Evolutionary conservation across 2,113 vertebrate genomes (phyloP).

Genomic region (Colossoma macropomum): DNA sequence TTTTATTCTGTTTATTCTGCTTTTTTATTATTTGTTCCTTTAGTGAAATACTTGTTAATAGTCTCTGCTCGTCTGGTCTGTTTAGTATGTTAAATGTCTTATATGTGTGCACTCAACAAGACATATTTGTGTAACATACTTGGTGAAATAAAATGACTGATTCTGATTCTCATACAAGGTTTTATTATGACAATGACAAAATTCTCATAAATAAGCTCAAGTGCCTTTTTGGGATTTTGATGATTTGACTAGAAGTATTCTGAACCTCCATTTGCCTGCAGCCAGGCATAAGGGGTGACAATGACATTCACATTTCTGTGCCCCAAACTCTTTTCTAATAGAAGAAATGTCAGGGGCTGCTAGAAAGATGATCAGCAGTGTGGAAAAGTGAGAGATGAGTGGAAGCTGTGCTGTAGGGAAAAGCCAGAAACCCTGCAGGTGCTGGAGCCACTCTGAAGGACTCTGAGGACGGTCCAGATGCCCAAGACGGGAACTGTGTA

Average conservation of each 20-base stretch:
- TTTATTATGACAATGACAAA: background rate
- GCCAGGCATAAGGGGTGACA: background rate
- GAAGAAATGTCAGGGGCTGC: background rate
- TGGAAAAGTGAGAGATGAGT: background rate
- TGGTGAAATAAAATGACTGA: too few relatives aligned
- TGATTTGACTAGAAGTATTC: background rate
- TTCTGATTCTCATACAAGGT: too few relatives aligned
- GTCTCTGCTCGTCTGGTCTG: too few relatives aligned
- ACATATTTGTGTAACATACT: background rate
- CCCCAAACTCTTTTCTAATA: background rate
- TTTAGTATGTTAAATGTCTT: too few relatives aligned
- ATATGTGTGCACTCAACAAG: too few relatives aligned
- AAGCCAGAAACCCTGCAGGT: background rate
- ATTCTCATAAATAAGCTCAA: background rate
- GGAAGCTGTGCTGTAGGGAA: background rate
- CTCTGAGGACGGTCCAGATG: background rate
- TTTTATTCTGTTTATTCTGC: too few relatives aligned
- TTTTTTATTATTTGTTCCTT: too few relatives aligned
- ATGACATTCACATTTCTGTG: background rate
- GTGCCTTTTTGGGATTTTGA: background rate
- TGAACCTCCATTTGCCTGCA: background rate
- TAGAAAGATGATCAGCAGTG: background rate
- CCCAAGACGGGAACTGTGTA: background rate
- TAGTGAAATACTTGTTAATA: too few relatives aligned
- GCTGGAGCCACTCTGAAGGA: background rate